Percentiles rank a stretch among this genome's conserved stretches.
Evolutionary conservation across 2,797 vertebrate species (phyloP).

Genomic region (Phylloscopus collybita): DNA sequence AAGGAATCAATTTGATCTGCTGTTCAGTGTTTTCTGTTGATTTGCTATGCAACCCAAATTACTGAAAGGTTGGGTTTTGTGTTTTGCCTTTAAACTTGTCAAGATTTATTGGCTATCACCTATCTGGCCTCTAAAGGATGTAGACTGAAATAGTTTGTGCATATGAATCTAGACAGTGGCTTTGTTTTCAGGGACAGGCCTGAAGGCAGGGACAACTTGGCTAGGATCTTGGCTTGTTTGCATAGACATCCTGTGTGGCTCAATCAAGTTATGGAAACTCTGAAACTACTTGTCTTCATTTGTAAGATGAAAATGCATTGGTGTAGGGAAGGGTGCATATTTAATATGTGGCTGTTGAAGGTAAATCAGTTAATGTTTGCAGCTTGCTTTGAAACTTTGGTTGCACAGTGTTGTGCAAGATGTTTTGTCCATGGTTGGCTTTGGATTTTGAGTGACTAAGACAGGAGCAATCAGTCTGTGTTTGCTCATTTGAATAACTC

Average conservation of each 20-base stretch:
- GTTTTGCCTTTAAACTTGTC: background rate
- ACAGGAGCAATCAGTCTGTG: background rate
- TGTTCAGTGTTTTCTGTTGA: background rate
- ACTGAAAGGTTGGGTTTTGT: background rate
- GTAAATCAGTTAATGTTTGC: background rate
- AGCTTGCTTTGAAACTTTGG: background rate
- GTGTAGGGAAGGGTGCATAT: background rate
- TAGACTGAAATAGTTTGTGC: background rate
- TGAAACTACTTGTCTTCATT: background rate
- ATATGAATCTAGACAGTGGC: background rate
- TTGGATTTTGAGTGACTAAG: background rate
- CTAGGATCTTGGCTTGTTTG: background rate
- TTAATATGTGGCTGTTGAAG: background rate
- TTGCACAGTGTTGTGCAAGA: background rate
- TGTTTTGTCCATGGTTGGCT: background rate
- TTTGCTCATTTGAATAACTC: conserved; percentile 20
- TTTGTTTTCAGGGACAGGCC: background rate
- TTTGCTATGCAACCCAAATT: background rate
- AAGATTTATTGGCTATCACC: background rate
- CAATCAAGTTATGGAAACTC: background rate
- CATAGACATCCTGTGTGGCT: background rate
- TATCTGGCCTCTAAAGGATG: background rate
- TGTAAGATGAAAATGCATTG: background rate
- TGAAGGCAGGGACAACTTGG: background rate
- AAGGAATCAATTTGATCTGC: background rate